A percentile compares a stretch with the other conserved stretches of the same genome.
These are phyloP conservation scores for Aramus guarauna DNA, from an alignment of 2,113 vertebrate genomes.

Conservation along the genomic window DNA sequence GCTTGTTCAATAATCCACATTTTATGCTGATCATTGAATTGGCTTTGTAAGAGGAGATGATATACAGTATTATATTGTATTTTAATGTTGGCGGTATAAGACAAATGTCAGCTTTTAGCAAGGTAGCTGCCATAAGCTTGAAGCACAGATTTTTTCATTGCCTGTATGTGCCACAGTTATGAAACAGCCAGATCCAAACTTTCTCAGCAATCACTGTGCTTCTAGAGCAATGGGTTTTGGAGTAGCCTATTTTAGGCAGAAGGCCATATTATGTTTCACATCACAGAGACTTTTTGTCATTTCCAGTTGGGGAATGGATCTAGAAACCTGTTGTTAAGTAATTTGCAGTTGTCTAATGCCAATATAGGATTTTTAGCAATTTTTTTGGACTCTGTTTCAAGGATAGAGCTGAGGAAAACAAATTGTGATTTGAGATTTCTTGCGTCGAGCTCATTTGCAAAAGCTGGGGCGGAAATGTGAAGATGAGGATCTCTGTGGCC, in stretches of 20 bases:
- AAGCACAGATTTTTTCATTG: neutral
- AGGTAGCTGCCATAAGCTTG: neutral
- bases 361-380: neutral
- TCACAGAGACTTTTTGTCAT: neutral
- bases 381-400: neutral
- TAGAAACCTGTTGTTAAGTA: neutral
- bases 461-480: neutral
- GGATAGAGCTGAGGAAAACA: neutral
- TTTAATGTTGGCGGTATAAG: neutral
- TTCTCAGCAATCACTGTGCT: fast-evolving
- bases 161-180: neutral
- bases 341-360: neutral
- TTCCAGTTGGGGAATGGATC: neutral
- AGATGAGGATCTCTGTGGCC: neutral
- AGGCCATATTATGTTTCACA: fast-evolving
- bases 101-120: neutral
- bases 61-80: neutral
- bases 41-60: neutral
- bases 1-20: neutral
- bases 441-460: neutral
- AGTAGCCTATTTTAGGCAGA: neutral
- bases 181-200: neutral
- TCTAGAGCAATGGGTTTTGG: neutral
- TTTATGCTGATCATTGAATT: neutral
- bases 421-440: neutral